Base-by-base conservation (phyloP, 2,888 invertebrate genomes). In the Electrophaes corylata region DNA sequence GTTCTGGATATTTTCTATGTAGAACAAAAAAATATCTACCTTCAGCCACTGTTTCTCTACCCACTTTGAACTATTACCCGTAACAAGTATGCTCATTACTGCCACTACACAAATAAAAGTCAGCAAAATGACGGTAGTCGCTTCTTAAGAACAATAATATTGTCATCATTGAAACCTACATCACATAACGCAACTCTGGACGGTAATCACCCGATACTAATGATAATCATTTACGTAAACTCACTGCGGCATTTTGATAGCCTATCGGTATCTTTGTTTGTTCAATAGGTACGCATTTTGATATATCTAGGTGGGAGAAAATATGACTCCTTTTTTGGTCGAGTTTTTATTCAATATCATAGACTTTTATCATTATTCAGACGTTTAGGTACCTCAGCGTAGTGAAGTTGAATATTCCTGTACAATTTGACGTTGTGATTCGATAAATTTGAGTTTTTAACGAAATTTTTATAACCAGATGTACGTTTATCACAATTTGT, bases 191-290 rank as follows among this genome's bases (percentile, higher is more conserved):
- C 29, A 12, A 37, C 33, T 37, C 12, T 3, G 26, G 20, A n/a
- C 46, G 63, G 54, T 77, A 70, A 76, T 78, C 70, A 64, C 55
- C 64, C 66, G 79, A 81, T 83, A 43, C 41, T 48, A 50, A 50
- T 50, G 60, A 77, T 68, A 61, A 60, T 55, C 52, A 68, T 75
- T 79, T 81, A 75, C 86, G 87, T 79, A 82, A 76, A 79, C 82
- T 69, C 80, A 83, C 79, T 86, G 86, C 86, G 79, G 79, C 65
- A 78, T 73, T 79, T 72, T 47, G 45, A 52, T 56, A 60, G 65
- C 43, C 52, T 57, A 57, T 55, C 50, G 3, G 37, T 66, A 69
- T 68, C 58, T 40, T 11, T 63, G 56, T 66, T 69, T 69, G 62
- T 76, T 76, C 70, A 60, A 70, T 75, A n/a, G n/a, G n/a, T n/a